phyloP scores from a whole-genome alignment of 1,140 invertebrate species.

The Laodelphax striatellus region DNA sequence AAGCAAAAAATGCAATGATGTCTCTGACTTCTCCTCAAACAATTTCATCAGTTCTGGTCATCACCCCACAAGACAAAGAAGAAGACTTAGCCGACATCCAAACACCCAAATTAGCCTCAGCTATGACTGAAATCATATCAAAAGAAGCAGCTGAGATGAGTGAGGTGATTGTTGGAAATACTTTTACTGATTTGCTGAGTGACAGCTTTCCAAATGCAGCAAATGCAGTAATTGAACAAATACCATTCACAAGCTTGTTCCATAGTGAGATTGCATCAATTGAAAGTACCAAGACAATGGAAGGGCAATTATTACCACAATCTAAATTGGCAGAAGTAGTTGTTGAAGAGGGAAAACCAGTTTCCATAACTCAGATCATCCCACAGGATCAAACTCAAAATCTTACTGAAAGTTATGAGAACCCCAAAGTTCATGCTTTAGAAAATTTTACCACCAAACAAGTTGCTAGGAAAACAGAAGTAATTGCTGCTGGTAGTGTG shows the following conservation, averaged over 20 bases:
- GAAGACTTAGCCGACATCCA: constrained; percentile 12
- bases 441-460: constrained; percentile 35
- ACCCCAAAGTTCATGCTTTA: constrained; percentile 25
- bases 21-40: constrained; percentile 30
- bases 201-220: constrained; percentile 17
- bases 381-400: constrained; percentile 16
- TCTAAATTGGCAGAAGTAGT: constrained; percentile 20
- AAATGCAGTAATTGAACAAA: constrained; percentile 29
- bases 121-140: constrained; percentile 11
- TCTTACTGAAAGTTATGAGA: constrained; percentile 11
- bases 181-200: constrained; percentile 25
- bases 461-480: constrained; percentile 36
- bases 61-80: constrained; percentile 26
- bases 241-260: constrained; percentile 28
- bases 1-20: constrained; percentile 33
- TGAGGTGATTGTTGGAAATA: constrained; percentile 29
- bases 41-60: constrained; percentile 27
- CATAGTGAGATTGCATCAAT: constrained; percentile 23
- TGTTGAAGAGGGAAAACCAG: constrained; percentile 22
- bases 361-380: constrained; percentile 24
- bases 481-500: constrained; percentile 14
- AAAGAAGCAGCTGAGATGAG: constrained; percentile 25
- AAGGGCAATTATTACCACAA: constrained; percentile 14
- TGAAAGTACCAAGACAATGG: constrained; percentile 22
- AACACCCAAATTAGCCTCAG: constrained; percentile 18